Evolutionary conservation across 2,113 vertebrate genomes (phyloP).

Genomic region (Marmota monax): DNA sequence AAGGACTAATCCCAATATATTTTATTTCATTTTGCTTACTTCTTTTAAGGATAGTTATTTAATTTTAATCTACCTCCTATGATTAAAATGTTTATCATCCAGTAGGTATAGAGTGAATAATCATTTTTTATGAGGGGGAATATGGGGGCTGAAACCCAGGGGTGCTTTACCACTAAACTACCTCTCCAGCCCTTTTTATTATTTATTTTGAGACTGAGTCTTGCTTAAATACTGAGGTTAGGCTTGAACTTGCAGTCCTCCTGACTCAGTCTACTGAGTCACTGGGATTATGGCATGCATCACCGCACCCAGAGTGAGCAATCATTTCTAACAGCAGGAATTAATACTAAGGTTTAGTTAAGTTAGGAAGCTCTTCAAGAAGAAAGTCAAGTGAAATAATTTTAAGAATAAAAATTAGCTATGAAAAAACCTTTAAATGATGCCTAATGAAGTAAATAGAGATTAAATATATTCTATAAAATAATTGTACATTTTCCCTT

Average conservation of each 20-base stretch:
- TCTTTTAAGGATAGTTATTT: background rate
- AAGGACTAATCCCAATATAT: background rate
- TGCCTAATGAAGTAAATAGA: background rate
- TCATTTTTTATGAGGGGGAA: no score
- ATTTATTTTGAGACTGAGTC: no score
- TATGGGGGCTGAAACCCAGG: no score
- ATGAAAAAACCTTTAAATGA: background rate
- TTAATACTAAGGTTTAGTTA: background rate
- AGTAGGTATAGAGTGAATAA: background rate
- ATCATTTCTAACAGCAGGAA: background rate
- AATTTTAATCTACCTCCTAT: background rate
- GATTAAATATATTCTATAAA: background rate
- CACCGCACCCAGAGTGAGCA: background rate
- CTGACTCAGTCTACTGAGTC: no score
- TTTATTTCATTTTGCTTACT: background rate
- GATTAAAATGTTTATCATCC: background rate
- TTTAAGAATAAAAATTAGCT: background rate
- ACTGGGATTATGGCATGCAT: no score
- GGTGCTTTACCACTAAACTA: no score
- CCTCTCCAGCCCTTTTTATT: no score
- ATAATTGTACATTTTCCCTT: slow-evolving; percentile 18
- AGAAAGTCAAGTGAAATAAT: slow-evolving; percentile 34
- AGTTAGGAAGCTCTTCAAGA: background rate
- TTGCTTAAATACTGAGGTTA: no score
- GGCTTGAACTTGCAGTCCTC: no score